Evolutionary conservation across 2,888 invertebrate genomes (phyloP).

Genomic region (Synergus japonicus): DNA sequence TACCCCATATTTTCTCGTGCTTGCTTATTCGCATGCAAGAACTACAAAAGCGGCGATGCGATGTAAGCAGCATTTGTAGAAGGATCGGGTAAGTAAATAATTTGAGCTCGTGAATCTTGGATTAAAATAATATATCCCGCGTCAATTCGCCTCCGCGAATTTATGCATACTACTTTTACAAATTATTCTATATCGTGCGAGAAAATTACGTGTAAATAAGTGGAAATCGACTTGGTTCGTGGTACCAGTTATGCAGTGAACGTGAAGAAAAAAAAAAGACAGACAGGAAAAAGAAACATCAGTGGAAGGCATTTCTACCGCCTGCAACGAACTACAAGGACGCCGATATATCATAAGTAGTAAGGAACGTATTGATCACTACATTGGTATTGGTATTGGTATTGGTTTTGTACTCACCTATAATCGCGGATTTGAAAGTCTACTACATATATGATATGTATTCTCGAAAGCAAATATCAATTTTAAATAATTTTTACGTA

Average conservation of each 20-base stretch:
- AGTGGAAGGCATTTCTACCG: conserved; percentile 23
- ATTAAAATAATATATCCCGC: conserved; percentile 17
- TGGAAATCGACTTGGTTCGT: conserved; percentile 13
- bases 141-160: background rate
- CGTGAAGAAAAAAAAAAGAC: conserved; percentile 22
- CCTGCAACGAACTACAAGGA: conserved; percentile 36
- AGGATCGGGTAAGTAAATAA: conserved; percentile 15
- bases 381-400: background rate
- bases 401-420: background rate
- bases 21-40: background rate
- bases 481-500: no score
- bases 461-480: background rate
- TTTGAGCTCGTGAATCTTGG: conserved; percentile 35
- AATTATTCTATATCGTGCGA: conserved; percentile 37
- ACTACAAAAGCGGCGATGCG: background rate
- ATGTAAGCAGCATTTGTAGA: conserved; percentile 11
- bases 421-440: background rate
- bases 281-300: conserved; percentile 31
- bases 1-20: conserved; percentile 23
- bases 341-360: conserved; percentile 29
- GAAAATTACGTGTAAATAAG: conserved; percentile 19
- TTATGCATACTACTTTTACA: background rate
- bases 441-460: no score
- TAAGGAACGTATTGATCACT: conserved; percentile 29
- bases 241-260: conserved; percentile 11